phyloP scores from a whole-genome alignment of 2,888 invertebrate species.

The Tetranychus truncatus region DNA sequence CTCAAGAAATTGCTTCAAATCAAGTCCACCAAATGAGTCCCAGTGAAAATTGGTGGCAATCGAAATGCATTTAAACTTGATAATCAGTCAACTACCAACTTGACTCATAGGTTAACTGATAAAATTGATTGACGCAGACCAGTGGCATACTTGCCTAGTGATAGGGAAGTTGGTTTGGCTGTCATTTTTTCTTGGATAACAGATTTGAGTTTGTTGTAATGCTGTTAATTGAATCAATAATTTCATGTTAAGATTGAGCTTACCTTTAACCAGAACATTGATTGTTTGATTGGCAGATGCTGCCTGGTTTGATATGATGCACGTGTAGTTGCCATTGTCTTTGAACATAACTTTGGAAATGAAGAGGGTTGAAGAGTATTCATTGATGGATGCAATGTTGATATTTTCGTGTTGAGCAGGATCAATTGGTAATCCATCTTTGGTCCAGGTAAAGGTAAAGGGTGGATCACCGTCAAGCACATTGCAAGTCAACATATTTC shows the following conservation, averaged over 20 bases:
- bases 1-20: no score
- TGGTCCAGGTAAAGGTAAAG: slow-evolving; percentile 23
- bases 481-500: slow-evolving; percentile 36
- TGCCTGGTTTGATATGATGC: slow-evolving; percentile 37
- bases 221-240: no score
- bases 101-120: not conserved
- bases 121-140: no score
- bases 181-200: no score
- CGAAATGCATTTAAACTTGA: no score
- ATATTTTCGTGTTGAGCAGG: not conserved
- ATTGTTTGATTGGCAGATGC: slow-evolving; percentile 34
- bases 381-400: slow-evolving; percentile 22
- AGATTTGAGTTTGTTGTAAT: no score
- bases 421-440: slow-evolving; percentile 18
- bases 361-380: slow-evolving; percentile 26
- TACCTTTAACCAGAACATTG: slow-evolving; percentile 36
- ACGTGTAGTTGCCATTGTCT: slow-evolving; percentile 40
- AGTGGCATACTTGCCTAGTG: no score
- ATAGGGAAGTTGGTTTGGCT: no score
- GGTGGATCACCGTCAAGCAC: slow-evolving; percentile 23
- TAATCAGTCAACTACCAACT: not conserved
- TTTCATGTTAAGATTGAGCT: slow-evolving; percentile 1
- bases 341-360: slow-evolving; percentile 25
- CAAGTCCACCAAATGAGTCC: no score
- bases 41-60: no score